Evolutionary conservation across 2,797 vertebrate species (phyloP), one percentile per base, ranked within the genome.

Genomic region (Smutsia temminckii): DNA sequence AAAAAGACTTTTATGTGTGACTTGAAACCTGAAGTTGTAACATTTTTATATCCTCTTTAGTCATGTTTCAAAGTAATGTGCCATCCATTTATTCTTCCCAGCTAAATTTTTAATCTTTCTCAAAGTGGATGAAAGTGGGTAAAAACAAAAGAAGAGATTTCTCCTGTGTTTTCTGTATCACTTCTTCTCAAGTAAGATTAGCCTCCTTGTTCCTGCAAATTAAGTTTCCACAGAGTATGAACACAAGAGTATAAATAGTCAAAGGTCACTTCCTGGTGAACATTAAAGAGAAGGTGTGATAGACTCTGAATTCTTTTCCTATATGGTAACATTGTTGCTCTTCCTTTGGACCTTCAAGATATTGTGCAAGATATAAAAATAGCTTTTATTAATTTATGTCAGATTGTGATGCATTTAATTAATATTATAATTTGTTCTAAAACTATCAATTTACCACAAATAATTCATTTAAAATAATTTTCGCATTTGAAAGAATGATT

Each of bases 21-120:
- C 79, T 85, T 88, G 34, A 93, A 92, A 88, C 88, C 27, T 69
- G n/a, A 34, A 77, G 5, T 91, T 88, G 53, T 16, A 84, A 49
- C 4, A 29, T 74, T 84, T 61, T 92, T 63, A 66, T 57, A 25
- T 66, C 6, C 6, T 46, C 2, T 59, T 90, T 59, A 63, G 37
- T 78, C 8, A 55, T 46, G 25, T 78, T 85, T 93, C 55, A 87
- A 93, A 81, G 42, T 42, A 85, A 88, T 68, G 3, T 75, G 32
- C 25, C 80, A 1, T 59, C 34, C 11, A 88, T 6, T 81, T 90
- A 86, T 49, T 72, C 32, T 80, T 94, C 21, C 25, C 7, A 49
- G 25, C 25, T 68, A 74, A 77, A 61, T 78, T 81, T 94, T 78
- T 34, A 12, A 83, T 34, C 68, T 91, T 89, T 75, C 46, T 83